Percentiles rank a stretch among this genome's conserved stretches.
Evolutionary conservation across 2,888 invertebrate genomes (phyloP).

Genomic region (Pandemis heparana): DNA sequence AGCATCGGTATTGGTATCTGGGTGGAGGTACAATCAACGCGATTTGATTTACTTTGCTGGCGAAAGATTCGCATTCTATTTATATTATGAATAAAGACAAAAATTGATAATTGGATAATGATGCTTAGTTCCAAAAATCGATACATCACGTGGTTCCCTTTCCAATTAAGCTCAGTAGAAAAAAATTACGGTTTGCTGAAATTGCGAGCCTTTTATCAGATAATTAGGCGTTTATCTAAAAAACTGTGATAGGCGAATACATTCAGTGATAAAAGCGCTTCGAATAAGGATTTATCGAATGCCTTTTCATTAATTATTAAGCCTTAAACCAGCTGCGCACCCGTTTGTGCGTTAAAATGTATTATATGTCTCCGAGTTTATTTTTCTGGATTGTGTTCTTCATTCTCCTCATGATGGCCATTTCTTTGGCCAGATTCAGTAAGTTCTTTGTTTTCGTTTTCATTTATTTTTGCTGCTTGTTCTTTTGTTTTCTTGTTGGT

Average conservation of each 20-base stretch:
- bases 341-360: conserved; percentile 12
- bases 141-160: neutral
- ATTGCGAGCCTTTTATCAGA: conserved; percentile 5
- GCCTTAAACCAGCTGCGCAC: neutral
- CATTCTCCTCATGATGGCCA: conserved; percentile 31
- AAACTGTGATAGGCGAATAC: conserved; percentile 4
- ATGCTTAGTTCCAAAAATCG: neutral
- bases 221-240: conserved; percentile 10
- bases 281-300: conserved; percentile 22
- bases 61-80: no score
- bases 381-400: conserved; percentile 41
- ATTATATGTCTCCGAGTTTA: conserved; percentile 20
- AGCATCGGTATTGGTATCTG: no score
- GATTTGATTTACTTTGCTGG: no score
- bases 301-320: conserved; percentile 2
- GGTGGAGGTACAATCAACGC: no score
- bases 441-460: conserved; percentile 14
- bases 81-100: neutral
- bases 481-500: neutral
- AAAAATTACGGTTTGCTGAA: neutral
- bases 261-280: neutral
- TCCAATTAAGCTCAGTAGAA: neutral
- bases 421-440: conserved; percentile 34
- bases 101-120: neutral
- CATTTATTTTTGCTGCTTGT: neutral